A percentile compares a stretch with the other conserved stretches of the same genome.
Evolutionary conservation across 2,888 invertebrate genomes (phyloP).

Genomic region (Pomacea canaliculata): DNA sequence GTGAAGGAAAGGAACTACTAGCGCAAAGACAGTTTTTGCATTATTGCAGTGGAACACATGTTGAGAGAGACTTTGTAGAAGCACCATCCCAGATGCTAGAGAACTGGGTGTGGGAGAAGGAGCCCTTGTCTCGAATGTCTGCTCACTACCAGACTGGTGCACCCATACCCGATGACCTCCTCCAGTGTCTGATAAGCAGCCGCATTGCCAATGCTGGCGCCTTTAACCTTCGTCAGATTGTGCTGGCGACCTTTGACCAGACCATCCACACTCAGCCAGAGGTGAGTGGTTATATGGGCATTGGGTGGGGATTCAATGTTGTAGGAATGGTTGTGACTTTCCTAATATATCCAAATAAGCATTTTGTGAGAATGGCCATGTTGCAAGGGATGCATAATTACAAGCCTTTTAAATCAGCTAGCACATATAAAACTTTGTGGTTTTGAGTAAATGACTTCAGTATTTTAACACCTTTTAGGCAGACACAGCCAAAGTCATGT

Average conservation of each 20-base stretch:
- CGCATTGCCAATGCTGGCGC: constrained; percentile 71
- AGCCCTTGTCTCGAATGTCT: constrained; percentile 71
- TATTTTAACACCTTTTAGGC: constrained; percentile 47
- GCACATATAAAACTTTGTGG: no score
- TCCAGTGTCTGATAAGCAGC: constrained; percentile 69
- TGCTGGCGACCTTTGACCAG: constrained; percentile 72
- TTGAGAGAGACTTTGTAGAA: constrained; percentile 73
- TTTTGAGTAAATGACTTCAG: no score
- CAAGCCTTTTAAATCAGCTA: no score
- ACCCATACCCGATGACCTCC: constrained; percentile 69
- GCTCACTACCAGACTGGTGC: constrained; percentile 68
- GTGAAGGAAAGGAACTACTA: no score
- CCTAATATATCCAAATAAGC: no score
- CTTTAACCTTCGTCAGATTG: constrained; percentile 71
- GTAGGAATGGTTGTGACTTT: neutral
- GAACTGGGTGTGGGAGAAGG: constrained; percentile 73
- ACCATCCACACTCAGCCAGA: constrained; percentile 67
- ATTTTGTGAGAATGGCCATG: no score
- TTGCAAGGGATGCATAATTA: no score
- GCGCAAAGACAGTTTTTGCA: no score
- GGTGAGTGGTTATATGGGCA: constrained; percentile 37
- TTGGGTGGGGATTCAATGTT: no score
- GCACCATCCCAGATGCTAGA: constrained; percentile 73
- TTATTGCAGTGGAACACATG: constrained; percentile 68
- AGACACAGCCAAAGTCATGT: constrained; percentile 68